phyloP scores from a whole-genome alignment of 1,140 invertebrate genomes.

The Cydia pomonella region DNA sequence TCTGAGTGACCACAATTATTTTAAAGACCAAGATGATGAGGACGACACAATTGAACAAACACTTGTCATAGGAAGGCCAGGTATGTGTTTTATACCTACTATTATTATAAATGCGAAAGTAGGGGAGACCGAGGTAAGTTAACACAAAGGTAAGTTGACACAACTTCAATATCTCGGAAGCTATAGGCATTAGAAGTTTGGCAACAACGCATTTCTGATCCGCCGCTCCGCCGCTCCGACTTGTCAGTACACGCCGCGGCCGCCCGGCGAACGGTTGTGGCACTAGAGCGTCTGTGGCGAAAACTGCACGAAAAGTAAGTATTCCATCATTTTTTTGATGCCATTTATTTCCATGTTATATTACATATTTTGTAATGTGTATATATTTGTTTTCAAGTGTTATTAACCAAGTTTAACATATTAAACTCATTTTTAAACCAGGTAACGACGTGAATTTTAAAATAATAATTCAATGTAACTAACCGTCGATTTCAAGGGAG shows the following conservation, averaged over 20 bases:
- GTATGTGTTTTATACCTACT: no score
- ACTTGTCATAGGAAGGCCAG: background rate
- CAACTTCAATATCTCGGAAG: no score
- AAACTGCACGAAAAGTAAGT: background rate
- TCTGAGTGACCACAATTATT: slow-evolving; percentile 1
- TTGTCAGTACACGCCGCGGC: no score
- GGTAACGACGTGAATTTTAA: background rate
- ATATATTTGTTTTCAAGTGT: background rate
- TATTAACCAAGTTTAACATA: background rate
- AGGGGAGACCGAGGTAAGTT: no score
- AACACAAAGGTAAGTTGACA: no score
- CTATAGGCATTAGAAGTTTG: no score
- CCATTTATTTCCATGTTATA: background rate
- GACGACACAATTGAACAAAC: background rate
- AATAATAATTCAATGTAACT: background rate
- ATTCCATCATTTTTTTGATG: background rate
- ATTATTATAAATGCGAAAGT: no score
- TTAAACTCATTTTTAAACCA: background rate
- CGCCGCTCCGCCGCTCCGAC: no score
- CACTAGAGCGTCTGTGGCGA: background rate
- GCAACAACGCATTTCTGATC: no score
- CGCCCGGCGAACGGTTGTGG: background rate
- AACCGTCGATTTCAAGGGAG: background rate
- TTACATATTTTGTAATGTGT: background rate
- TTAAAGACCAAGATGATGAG: background rate